phyloP scores from a whole-genome alignment of 2,113 vertebrate genomes.

The Platysteira castanea region DNA sequence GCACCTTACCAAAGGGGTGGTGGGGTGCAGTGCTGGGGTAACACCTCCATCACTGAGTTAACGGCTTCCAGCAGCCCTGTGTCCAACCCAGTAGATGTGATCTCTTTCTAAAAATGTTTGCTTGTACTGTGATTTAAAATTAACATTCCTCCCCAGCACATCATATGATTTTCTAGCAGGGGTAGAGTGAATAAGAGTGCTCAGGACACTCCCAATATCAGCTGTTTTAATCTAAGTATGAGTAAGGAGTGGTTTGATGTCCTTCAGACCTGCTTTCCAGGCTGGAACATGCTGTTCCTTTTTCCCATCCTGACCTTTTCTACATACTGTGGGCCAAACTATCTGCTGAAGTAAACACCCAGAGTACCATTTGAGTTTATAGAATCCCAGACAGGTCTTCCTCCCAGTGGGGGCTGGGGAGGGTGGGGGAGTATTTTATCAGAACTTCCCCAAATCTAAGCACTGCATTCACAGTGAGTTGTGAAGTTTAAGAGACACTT shows the following conservation, averaged over 20 bases:
- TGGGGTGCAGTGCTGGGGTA: background rate
- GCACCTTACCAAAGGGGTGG: background rate
- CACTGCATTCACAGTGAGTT: background rate
- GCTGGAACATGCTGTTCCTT: constrained; percentile 52
- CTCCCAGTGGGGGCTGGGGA: background rate
- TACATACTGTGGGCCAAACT: background rate
- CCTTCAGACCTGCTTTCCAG: constrained; percentile 31
- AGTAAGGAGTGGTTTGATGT: constrained; percentile 13
- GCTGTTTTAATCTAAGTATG: constrained; percentile 31
- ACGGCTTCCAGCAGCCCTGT: background rate
- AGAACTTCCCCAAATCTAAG: background rate
- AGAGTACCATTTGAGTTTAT: background rate
- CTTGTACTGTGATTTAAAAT: background rate
- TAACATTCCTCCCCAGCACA: background rate
- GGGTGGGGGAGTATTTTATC: background rate
- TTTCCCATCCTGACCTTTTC: constrained; percentile 15
- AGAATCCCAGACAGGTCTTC: background rate
- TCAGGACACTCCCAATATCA: constrained; percentile 52
- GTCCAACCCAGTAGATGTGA: background rate
- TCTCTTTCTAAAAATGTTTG: constrained; percentile 7
- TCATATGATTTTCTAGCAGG: constrained; percentile 29
- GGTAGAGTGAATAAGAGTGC: background rate
- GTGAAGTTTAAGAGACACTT: background rate
- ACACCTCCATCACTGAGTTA: background rate
- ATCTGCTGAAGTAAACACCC: constrained; percentile 21